These are phyloP conservation scores for Drosophila albomicans DNA, from an alignment of 1,140 invertebrate species.

Conservation along the genomic window DNA sequence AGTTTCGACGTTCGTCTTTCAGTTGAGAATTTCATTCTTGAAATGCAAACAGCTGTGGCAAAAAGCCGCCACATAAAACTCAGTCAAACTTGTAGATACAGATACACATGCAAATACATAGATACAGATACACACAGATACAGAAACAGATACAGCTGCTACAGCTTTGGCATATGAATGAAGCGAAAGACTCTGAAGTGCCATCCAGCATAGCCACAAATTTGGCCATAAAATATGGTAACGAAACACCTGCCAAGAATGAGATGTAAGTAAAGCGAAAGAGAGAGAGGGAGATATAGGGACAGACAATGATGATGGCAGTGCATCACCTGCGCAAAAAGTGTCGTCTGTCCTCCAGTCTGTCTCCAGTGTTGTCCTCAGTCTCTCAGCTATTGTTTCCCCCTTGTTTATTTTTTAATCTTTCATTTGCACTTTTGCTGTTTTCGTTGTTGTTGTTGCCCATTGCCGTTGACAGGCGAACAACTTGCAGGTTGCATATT, in stretches of 20 bases:
- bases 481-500: conserved; percentile 40
- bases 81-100: background rate
- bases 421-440: conserved; percentile 68
- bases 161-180: conserved; percentile 69
- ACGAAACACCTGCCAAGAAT: conserved; percentile 67
- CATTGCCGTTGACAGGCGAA: conserved; percentile 10
- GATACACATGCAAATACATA: too few relatives aligned
- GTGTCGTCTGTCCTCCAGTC: conserved; percentile 43
- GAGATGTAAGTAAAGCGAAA: background rate
- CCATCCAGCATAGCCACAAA: conserved; percentile 53
- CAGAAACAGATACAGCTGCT: conserved; percentile 37
- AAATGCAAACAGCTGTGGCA: conserved; percentile 78
- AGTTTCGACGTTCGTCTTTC: conserved; percentile 47
- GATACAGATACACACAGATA: conserved; percentile 16
- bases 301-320: background rate
- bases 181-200: conserved; percentile 48
- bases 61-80: conserved; percentile 46
- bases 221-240: conserved; percentile 79
- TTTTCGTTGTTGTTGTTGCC: conserved; percentile 29
- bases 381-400: conserved; percentile 40
- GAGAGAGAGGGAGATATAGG: background rate
- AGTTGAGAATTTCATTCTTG: conserved; percentile 75
- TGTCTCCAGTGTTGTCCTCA: conserved; percentile 4
- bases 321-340: conserved; percentile 55
- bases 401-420: conserved; percentile 69